A percentile compares a stretch with the other conserved stretches of the same genome.
Conservation (phyloP, 2,888 invertebrate species). For the Metallyticus violacea region DNA sequence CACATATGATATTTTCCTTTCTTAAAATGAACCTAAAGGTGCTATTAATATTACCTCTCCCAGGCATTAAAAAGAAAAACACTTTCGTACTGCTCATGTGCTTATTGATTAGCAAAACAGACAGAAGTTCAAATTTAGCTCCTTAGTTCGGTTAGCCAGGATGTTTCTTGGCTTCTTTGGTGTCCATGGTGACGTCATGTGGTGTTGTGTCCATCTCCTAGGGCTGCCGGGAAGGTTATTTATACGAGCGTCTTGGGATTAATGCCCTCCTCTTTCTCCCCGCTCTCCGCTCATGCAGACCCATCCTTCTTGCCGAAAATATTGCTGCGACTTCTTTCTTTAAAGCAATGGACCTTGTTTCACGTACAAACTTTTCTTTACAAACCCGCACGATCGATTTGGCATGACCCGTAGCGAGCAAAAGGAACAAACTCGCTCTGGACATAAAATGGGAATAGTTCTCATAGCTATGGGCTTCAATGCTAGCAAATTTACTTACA, state of each 20-base stretch:
- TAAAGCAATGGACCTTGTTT: neutral
- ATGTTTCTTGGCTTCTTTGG: neutral
- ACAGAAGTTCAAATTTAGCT: neutral
- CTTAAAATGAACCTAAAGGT: too few relatives aligned
- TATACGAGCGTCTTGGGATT: neutral
- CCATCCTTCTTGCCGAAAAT: neutral
- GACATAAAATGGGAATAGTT: too few relatives aligned
- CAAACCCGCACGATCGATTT: neutral
- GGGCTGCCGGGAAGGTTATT: neutral
- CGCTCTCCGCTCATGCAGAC: too few relatives aligned
- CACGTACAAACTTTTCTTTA: neutral
- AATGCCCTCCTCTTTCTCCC: neutral
- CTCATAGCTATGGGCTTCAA: too few relatives aligned
- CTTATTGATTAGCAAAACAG: neutral
- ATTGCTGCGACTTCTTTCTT: neutral
- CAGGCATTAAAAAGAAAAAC: too few relatives aligned
- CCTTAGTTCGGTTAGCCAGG: neutral
- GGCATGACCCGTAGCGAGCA: neutral
- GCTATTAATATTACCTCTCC: too few relatives aligned
- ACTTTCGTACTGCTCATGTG: too few relatives aligned
- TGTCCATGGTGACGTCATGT: neutral
- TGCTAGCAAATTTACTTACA: too few relatives aligned
- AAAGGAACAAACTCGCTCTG: neutral
- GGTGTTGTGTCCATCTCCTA: neutral
- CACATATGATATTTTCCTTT: too few relatives aligned